Conservation (phyloP, 1,140 invertebrate species). For the Drosophila busckii region DNA sequence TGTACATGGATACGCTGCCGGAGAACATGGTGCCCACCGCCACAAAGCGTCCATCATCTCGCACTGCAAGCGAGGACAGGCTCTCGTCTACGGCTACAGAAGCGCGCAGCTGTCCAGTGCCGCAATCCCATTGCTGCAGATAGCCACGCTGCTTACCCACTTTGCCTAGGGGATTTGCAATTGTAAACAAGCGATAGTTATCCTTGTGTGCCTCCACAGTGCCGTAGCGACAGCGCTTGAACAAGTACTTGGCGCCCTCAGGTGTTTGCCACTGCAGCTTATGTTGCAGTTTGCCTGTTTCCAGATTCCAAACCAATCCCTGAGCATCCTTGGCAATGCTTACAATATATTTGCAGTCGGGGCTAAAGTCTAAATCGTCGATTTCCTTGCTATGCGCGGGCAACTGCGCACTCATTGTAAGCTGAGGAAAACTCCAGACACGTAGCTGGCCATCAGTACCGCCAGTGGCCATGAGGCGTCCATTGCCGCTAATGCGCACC, state of each 20-base stretch:
- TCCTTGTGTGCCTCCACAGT: constrained; percentile 83
- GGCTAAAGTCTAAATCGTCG: constrained; percentile 94
- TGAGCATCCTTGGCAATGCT: constrained; percentile 93
- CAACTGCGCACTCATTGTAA: constrained; percentile 85
- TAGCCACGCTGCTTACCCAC: constrained; percentile 86
- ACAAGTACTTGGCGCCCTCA: constrained; percentile 88
- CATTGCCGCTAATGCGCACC: constrained; percentile 87
- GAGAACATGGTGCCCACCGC: constrained; percentile 95
- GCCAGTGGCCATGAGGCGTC: constrained; percentile 91
- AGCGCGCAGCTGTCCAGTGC: constrained; percentile 81
- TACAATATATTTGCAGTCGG: constrained; percentile 86
- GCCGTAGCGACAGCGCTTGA: constrained; percentile 89
- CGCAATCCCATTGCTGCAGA: constrained; percentile 86
- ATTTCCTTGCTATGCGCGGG: constrained; percentile 89
- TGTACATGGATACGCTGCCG: constrained; percentile 93
- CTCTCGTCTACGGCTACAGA: constrained; percentile 85
- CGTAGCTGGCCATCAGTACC: constrained; percentile 93
- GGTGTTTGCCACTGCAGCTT: constrained; percentile 85
- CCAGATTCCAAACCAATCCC: constrained; percentile 88
- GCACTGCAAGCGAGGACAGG: constrained; percentile 90
- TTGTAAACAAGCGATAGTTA: constrained; percentile 87
- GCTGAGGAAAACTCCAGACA: constrained; percentile 92
- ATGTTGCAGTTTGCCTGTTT: constrained; percentile 79
- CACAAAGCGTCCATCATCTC: constrained; percentile 93
- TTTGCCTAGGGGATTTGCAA: constrained; percentile 87